Base-by-base conservation (phyloP, 1,140 invertebrate species). In the Cyrtorhinus lividipennis region DNA sequence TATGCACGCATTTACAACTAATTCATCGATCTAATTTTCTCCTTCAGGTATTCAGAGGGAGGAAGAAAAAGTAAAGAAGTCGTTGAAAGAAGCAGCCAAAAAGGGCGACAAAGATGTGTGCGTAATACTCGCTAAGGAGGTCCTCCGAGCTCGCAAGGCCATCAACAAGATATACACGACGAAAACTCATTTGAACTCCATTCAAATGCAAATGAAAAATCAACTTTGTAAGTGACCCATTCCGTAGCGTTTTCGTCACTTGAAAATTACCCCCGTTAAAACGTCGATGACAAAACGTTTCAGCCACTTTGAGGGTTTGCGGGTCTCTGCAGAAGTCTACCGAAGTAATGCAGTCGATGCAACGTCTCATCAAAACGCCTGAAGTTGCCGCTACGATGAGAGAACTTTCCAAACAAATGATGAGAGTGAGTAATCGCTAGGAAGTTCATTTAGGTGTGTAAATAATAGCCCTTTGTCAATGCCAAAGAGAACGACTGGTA, bases 341-440 rank as follows among this genome's bases (percentile, higher is more conserved):
- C 8, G 92, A 95, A 77, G 88, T 95, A 23, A 98, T 99, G 95
- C 87, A 92, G 75, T 88, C 89, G 0, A 98, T 99, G 92, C 94
- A 98, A 70, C 81, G 82, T 27, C 74, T 98, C 8, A 76, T 98
- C 0, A 83, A 86, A 68, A 79, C 98, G 2, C 92, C 93, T 0
- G 95, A 99, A 76, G 85, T 99, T 20, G 89, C 92, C 1, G 83
- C 85, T 18, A 95, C 92, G 0, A 99, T 99, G 96, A 83, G 92
- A 71, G 95, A 98, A 68, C 78, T 99, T 75, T 96, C 94, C 0
- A 95, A 92, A 75, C 95, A 98, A 81, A 98, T 98, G 95, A 98
- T 95, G 90, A 93, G 79, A 73, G 79, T 73, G 67, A 69, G 30
- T 38, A n/a, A n/a, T n/a, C n/a, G n/a, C n/a, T n/a, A n/a, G n/a